phyloP scores from a whole-genome alignment of 2,113 vertebrate species.

The Laterallus jamaicensis region DNA sequence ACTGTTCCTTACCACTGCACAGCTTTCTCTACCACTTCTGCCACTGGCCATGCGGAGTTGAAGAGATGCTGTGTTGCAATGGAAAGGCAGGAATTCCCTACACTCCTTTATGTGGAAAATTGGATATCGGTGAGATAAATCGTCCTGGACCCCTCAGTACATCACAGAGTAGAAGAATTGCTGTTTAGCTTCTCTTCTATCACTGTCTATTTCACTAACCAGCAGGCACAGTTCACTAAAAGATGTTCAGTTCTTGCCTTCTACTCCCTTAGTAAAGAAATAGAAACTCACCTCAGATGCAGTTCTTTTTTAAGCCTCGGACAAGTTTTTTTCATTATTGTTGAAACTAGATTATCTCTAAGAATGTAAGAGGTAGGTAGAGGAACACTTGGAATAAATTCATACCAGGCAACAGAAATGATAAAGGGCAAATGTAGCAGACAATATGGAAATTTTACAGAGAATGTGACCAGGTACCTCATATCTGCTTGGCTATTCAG shows the following conservation, averaged over 20 bases:
- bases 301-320: not conserved
- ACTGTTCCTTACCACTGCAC: no score
- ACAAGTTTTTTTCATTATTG: not conserved
- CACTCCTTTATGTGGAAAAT: not conserved
- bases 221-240: not conserved
- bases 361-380: not conserved
- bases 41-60: not conserved
- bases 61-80: not conserved
- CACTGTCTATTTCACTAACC: not conserved
- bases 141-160: not conserved
- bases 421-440: not conserved
- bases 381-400: not conserved
- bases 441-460: not conserved
- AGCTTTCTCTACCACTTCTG: not conserved
- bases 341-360: not conserved
- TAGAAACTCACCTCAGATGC: not conserved
- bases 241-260: not conserved
- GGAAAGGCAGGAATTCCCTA: not conserved
- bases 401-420: not conserved
- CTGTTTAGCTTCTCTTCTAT: not conserved
- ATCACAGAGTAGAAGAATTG: not conserved
- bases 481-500: not conserved
- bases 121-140: not conserved
- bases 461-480: not conserved
- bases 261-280: not conserved